Evolutionary conservation across 1,140 invertebrate genomes (phyloP).

Genomic region (Ceratina calcarata): DNA sequence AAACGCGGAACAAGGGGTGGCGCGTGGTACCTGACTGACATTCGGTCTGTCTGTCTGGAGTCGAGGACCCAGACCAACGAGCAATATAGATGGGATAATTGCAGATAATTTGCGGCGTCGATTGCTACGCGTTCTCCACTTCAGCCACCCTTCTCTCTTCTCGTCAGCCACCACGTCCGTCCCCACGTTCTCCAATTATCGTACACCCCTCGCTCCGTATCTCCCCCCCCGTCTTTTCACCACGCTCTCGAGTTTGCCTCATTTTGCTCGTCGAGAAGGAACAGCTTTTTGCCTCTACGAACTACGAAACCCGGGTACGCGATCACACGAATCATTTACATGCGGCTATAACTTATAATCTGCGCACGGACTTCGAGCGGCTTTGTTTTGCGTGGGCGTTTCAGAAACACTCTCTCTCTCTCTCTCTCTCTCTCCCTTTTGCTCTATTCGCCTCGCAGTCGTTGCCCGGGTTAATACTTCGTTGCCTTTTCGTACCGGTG

Average conservation of each 20-base stretch:
- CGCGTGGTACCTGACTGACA: conserved; percentile 47
- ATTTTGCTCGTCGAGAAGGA: conserved; percentile 57
- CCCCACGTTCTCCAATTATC: conserved; percentile 64
- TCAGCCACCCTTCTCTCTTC: conserved; percentile 60
- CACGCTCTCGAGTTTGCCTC: conserved; percentile 42
- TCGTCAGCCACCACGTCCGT: conserved; percentile 48
- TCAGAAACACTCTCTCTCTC: too few relatives aligned
- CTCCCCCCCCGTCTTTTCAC: conserved; percentile 28
- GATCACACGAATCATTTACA: conserved; percentile 49
- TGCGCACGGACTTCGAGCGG: conserved; percentile 13
- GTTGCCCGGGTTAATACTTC: conserved; percentile 1
- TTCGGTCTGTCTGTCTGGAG: conserved; percentile 55
- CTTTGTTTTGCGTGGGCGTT: conserved; percentile 24
- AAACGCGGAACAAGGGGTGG: conserved; percentile 20
- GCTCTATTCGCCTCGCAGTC: background rate
- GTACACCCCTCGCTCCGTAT: conserved; percentile 52
- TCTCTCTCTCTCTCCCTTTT: too few relatives aligned
- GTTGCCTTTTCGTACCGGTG: conserved; percentile 10
- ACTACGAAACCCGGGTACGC: conserved; percentile 26
- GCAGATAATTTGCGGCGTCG: conserved; percentile 69
- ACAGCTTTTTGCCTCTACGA: conserved; percentile 44
- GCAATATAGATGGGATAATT: conserved; percentile 67
- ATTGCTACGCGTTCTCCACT: conserved; percentile 66
- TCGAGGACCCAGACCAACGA: conserved; percentile 54
- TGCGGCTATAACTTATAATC: conserved; percentile 43